Evolutionary conservation across 23 tunicate genomes (phyloP).

Genomic region (Halocynthia aurantium): DNA sequence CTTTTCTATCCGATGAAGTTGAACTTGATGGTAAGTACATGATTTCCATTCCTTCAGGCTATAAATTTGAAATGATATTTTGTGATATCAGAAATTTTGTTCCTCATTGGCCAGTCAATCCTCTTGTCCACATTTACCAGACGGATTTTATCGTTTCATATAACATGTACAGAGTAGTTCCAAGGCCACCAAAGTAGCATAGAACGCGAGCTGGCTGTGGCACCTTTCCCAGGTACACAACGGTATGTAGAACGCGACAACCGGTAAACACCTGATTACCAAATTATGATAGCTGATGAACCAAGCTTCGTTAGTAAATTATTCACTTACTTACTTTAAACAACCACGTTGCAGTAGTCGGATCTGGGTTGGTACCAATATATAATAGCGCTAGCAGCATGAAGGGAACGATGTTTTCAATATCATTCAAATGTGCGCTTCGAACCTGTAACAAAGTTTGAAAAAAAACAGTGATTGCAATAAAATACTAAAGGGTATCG

Average conservation of each 20-base stretch:
- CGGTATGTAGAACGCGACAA: slow-evolving; percentile 28
- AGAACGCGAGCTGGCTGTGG: slow-evolving; percentile 33
- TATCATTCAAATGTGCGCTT: slow-evolving; percentile 70
- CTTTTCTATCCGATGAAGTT: too few relatives aligned
- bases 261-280: slow-evolving; percentile 31
- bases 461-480: not conserved
- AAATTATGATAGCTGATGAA: not conserved
- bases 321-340: slow-evolving; percentile 50
- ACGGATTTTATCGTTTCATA: too few relatives aligned
- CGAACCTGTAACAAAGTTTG: slow-evolving; percentile 29
- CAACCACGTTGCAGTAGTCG: slow-evolving; percentile 43
- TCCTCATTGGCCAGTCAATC: too few relatives aligned
- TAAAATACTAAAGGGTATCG: not conserved
- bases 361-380: slow-evolving; percentile 43
- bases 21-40: too few relatives aligned
- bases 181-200: slow-evolving; percentile 17
- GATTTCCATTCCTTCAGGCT: too few relatives aligned
- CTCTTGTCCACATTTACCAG: too few relatives aligned
- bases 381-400: slow-evolving; percentile 50
- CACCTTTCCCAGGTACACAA: slow-evolving; percentile 28
- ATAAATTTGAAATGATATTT: too few relatives aligned
- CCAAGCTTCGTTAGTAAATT: not conserved
- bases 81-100: too few relatives aligned
- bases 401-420: slow-evolving; percentile 83
- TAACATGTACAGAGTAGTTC: slow-evolving; percentile 27